phyloP scores from a whole-genome alignment of 2,888 invertebrate species.

The Craniophora ligustri region DNA sequence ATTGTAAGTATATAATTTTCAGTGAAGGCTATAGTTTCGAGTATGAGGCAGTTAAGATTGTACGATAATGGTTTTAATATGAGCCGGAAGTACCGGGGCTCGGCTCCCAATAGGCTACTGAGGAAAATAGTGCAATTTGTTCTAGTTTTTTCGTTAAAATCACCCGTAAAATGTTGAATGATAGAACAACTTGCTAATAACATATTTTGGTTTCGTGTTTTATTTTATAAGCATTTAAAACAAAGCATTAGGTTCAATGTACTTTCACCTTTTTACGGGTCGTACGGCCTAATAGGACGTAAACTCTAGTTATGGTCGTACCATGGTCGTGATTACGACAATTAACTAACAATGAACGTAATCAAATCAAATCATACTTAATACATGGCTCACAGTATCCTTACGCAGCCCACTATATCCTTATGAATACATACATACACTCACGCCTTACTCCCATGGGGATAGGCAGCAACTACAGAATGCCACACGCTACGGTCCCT shows the following conservation, averaged over 20 bases:
- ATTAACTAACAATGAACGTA: too few relatives aligned
- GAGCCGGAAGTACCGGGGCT: slow-evolving; percentile 81
- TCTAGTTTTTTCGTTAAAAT: slow-evolving; percentile 64
- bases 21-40: slow-evolving; percentile 82
- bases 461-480: too few relatives aligned
- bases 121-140: slow-evolving; percentile 80
- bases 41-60: slow-evolving; percentile 86
- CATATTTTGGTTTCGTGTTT: not conserved
- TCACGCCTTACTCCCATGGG: too few relatives aligned
- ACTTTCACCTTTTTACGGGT: not conserved
- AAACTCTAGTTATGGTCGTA: too few relatives aligned
- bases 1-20: slow-evolving; percentile 82
- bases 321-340: too few relatives aligned
- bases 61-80: slow-evolving; percentile 86
- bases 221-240: not conserved
- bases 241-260: not conserved
- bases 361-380: too few relatives aligned
- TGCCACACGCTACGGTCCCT: too few relatives aligned
- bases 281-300: too few relatives aligned
- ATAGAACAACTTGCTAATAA: slow-evolving; percentile 20
- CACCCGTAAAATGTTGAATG: slow-evolving; percentile 32
- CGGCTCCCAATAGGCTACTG: slow-evolving; percentile 69
- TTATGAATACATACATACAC: too few relatives aligned
- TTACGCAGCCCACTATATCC: too few relatives aligned
- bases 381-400: too few relatives aligned